Conservation (phyloP, 2,113 vertebrate genomes). For the Hippocampus mohnikei region DNA sequence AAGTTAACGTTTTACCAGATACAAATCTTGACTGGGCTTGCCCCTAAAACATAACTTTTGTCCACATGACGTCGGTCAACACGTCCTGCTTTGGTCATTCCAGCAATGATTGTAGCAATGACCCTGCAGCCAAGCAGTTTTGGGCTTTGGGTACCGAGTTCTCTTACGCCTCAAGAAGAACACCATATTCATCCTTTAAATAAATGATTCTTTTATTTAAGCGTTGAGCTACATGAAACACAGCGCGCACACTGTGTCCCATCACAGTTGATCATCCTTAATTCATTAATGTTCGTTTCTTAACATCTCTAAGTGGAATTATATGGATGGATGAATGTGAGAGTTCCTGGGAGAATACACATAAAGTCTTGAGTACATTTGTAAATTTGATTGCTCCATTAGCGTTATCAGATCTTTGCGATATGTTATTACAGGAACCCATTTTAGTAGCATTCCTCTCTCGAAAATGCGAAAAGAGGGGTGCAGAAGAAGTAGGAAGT, state of each 20-base stretch:
- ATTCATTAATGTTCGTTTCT: slow-evolving; percentile 4
- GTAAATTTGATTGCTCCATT: background rate
- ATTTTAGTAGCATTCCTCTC: background rate
- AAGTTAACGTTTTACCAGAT: background rate
- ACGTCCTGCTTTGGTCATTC: background rate
- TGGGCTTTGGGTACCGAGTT: background rate
- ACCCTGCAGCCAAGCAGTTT: background rate
- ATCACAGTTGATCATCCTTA: background rate
- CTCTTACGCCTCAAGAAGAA: background rate
- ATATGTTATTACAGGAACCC: background rate
- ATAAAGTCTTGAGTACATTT: background rate
- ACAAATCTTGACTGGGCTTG: background rate
- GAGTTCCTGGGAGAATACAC: background rate
- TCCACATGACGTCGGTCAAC: background rate
- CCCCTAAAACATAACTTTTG: background rate
- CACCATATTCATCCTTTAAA: background rate
- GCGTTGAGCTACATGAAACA: background rate
- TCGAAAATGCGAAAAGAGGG: background rate
- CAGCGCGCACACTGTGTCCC: background rate
- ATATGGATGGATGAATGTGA: background rate
- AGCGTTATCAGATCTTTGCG: background rate
- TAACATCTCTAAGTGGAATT: background rate
- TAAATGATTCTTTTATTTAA: background rate
- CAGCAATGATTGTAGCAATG: slow-evolving; percentile 1
- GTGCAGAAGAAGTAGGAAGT: background rate